Base-by-base conservation (phyloP, 2,113 vertebrate species). In the Nothobranchius kuhntae region DNA sequence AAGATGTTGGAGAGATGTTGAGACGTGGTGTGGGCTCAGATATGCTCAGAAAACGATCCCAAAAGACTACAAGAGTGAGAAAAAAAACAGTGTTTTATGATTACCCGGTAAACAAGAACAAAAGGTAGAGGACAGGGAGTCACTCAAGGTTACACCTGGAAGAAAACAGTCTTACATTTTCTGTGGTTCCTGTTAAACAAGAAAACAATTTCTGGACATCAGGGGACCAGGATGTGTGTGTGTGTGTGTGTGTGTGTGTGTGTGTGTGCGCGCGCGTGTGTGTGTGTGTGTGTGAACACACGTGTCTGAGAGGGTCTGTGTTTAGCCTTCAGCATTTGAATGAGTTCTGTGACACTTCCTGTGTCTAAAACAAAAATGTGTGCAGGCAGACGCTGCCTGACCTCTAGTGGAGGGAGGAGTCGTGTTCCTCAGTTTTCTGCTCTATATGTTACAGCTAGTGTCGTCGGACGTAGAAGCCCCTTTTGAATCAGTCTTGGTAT, bases 291-390 rank as follows among this genome's bases (percentile, higher is more conserved):
- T 10, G 24, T 26, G 36, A 21, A 42, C 45, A 64, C 14, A 55
- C 13, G 24, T 48, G 66, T 74, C 58, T 54, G 47, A 24, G 61
- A 57, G 68, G 60, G 77, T 67, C 63, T 69, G 46, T 51, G 21
- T 85, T 77, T 72, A 69, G 76, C 83, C 71, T 77, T 79, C 52
- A 75, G 78, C 68, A 70, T 75, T 84, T 81, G 53, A 79, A 81
- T 61, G 55, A 64, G 35, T 65, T 53, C 13, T 38, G 12, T 59
- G 26, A 71, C n/a, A 8, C 69, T 66, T 71, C 60, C 44, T 79
- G 76, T 65, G 73, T 81, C 68, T 65, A 66, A 75, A 88, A 87
- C 73, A 67, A 65, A 77, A 46, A 74, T 78, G 66, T 42, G 54
- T 75, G 77, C 75, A 71, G 66, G 61, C 61, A 63, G 52, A 76